Conservation (phyloP, 2,797 vertebrate genomes). For the Sylvilagus floridanus region DNA sequence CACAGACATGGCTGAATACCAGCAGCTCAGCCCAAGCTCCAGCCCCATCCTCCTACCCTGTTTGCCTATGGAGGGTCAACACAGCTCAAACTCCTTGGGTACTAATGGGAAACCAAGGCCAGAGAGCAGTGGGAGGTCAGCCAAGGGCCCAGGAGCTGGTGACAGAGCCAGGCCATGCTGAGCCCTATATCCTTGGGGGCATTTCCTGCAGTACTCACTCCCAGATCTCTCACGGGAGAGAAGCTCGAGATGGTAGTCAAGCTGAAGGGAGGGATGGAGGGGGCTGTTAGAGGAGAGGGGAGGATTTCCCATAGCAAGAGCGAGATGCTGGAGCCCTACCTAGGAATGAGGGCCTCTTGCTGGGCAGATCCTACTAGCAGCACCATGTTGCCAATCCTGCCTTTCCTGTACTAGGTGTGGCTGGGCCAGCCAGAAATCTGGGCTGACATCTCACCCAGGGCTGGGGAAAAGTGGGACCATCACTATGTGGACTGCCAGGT, state of each 20-base stretch:
- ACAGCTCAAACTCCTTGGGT: background rate
- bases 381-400: background rate
- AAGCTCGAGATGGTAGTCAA: background rate
- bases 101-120: background rate
- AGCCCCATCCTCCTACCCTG: rapidly evolving
- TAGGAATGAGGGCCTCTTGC: background rate
- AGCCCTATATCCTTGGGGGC: background rate
- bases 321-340: background rate
- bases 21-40: background rate
- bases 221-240: background rate
- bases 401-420: background rate
- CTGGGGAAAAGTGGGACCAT: background rate
- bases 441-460: background rate
- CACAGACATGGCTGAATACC: background rate
- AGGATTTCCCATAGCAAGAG: background rate
- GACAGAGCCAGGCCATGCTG: background rate
- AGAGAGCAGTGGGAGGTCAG: background rate
- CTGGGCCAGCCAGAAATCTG: background rate
- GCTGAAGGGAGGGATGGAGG: background rate
- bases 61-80: background rate
- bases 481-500: background rate
- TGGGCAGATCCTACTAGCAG: background rate
- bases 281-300: background rate
- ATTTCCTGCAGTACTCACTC: background rate
- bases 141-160: background rate